A percentile compares a stretch with the other conserved stretches of the same genome.
Conservation (phyloP, 2,888 invertebrate genomes). For the Thecocarcelia acutangulata region DNA sequence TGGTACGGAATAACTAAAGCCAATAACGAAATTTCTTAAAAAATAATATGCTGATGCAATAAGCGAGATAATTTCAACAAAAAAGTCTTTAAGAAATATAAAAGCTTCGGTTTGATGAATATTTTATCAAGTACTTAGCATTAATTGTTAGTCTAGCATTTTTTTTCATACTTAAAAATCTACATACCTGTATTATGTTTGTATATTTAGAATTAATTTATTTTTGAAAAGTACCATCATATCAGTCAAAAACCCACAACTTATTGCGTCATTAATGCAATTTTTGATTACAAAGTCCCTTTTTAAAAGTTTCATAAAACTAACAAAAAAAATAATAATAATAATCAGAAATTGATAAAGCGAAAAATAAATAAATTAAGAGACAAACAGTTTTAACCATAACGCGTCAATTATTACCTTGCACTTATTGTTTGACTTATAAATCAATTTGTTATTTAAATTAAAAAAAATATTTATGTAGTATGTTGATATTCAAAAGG, state of each 20-base stretch:
- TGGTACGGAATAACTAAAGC: not conserved
- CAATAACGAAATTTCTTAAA: not conserved
- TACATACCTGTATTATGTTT: too few relatives aligned
- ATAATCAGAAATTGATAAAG: conserved; percentile 1
- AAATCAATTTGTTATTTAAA: conserved; percentile 25
- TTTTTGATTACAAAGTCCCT: conserved; percentile 45
- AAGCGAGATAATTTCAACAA: not conserved
- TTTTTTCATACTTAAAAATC: too few relatives aligned
- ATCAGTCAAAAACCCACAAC: conserved; percentile 21
- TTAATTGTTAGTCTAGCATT: too few relatives aligned
- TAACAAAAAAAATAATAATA: too few relatives aligned
- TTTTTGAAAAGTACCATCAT: conserved; percentile 24
- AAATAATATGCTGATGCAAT: conserved; percentile 40
- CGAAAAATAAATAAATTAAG: conserved; percentile 23
- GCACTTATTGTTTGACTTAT: conserved; percentile 15
- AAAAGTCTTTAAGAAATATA: not conserved
- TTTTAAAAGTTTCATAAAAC: not conserved
- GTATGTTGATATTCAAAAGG: not conserved
- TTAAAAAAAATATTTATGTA: not conserved
- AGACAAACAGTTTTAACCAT: conserved; percentile 7
- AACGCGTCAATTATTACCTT: conserved; percentile 56
- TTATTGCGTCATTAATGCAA: conserved; percentile 47
- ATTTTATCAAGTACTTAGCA: too few relatives aligned
- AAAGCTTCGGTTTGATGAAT: too few relatives aligned
- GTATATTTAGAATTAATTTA: too few relatives aligned